phyloP scores from a whole-genome alignment of 2,888 invertebrate species.

The Hirtodrosophila alboralis region DNA sequence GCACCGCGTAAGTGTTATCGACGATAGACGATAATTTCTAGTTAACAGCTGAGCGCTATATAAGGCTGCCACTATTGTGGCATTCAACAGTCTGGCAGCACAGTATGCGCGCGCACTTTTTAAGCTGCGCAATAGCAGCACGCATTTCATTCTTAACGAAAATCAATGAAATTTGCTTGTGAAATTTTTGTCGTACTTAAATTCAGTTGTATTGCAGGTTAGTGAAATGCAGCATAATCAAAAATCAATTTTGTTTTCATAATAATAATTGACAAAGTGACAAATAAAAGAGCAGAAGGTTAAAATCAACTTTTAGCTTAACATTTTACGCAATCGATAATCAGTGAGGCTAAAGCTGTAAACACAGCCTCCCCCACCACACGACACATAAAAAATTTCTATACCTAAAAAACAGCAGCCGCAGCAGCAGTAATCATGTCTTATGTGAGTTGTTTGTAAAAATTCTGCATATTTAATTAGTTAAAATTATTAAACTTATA shows the following conservation, averaged over 20 bases:
- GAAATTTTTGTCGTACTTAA: slow-evolving; percentile 15
- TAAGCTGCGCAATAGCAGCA: slow-evolving; percentile 49
- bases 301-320: slow-evolving; percentile 1
- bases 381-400: slow-evolving; percentile 4
- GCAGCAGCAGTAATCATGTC: slow-evolving; percentile 40
- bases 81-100: too few species aligned
- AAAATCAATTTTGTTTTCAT: slow-evolving; percentile 18
- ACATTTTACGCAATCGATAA: slow-evolving; percentile 38
- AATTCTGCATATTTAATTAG: background rate
- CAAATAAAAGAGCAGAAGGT: background rate
- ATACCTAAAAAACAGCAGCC: slow-evolving; percentile 10
- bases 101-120: slow-evolving; percentile 38
- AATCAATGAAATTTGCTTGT: slow-evolving; percentile 42
- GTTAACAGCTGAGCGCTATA: too few species aligned
- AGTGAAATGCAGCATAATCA: slow-evolving; percentile 39
- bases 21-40: too few species aligned
- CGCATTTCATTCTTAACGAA: too few species aligned
- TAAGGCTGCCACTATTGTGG: too few species aligned
- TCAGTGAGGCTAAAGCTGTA: slow-evolving; percentile 41
- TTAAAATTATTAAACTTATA: background rate
- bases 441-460: slow-evolving; percentile 61
- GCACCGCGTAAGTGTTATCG: too few species aligned
- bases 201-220: slow-evolving; percentile 3
- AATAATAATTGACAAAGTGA: slow-evolving; percentile 4
- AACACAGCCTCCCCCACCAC: slow-evolving; percentile 36